These are phyloP conservation scores for Fratercula arctica DNA, from an alignment of 2,797 vertebrate genomes.

Conservation along the genomic window DNA sequence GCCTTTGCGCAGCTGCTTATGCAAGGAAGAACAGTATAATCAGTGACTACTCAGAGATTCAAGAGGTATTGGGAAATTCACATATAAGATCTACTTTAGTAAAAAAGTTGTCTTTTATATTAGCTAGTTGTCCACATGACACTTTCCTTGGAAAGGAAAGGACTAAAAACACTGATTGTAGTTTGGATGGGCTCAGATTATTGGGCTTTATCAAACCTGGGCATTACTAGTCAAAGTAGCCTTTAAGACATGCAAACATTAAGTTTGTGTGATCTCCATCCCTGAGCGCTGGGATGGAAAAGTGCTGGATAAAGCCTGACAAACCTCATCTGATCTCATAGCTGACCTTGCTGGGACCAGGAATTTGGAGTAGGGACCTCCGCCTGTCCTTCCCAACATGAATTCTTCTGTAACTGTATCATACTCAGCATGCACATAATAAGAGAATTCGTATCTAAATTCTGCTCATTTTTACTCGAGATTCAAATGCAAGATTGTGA, in stretches of 20 bases:
- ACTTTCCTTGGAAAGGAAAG: background rate
- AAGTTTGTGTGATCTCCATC: background rate
- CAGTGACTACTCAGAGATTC: background rate
- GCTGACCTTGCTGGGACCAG: background rate
- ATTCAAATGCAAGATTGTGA: background rate
- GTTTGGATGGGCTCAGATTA: background rate
- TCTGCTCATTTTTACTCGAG: background rate
- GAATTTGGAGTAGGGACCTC: background rate
- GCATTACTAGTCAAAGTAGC: background rate
- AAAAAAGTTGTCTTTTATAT: background rate
- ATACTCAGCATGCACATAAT: background rate
- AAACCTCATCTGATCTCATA: background rate
- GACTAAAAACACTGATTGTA: background rate
- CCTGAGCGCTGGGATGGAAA: background rate
- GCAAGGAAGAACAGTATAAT: background rate
- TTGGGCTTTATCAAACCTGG: background rate
- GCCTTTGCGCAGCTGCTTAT: background rate
- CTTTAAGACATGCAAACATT: background rate
- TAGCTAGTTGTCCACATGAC: background rate
- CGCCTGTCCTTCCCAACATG: background rate
- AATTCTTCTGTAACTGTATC: background rate
- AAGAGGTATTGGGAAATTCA: background rate
- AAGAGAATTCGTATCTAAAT: background rate
- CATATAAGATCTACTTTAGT: background rate
- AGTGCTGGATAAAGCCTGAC: background rate